These are phyloP conservation scores for Urosaurus nigricauda DNA, from an alignment of 2,797 vertebrate genomes.

Conservation along the genomic window DNA sequence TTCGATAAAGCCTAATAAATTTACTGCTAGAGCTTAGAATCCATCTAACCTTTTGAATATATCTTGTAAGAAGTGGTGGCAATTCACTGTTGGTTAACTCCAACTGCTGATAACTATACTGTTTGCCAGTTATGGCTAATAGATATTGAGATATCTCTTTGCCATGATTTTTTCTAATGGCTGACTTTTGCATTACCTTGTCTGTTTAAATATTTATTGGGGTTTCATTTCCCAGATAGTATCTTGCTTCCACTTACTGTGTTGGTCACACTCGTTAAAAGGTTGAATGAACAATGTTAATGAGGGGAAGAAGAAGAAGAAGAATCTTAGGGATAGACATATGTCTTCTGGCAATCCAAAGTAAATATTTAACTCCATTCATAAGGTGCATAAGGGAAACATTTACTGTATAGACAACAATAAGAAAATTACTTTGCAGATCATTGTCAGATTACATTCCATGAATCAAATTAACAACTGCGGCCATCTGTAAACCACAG, in stretches of 20 bases:
- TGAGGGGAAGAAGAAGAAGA: neutral
- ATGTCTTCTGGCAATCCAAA: constrained; percentile 47
- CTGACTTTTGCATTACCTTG: neutral
- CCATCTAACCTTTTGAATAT: neutral
- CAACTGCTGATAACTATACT: neutral
- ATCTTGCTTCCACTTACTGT: constrained; percentile 11
- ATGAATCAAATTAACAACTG: constrained; percentile 18
- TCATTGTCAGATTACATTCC: constrained; percentile 42
- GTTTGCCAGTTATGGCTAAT: neutral
- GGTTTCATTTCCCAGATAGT: constrained; percentile 18
- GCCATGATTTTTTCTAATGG: neutral
- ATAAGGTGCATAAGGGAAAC: constrained; percentile 36
- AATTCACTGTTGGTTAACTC: neutral
- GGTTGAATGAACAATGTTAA: constrained; percentile 23
- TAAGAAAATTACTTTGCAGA: constrained; percentile 33
- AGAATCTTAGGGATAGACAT: constrained; percentile 16
- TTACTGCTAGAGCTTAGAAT: neutral
- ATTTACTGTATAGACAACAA: constrained; percentile 44
- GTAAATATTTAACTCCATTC: constrained; percentile 43
- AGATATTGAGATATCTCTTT: constrained; percentile 12
- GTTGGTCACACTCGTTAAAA: constrained; percentile 29
- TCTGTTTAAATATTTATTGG: constrained; percentile 22
- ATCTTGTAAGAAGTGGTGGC: neutral
- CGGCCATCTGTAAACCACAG: neutral
- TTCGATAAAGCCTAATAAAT: neutral